Evolutionary conservation across 1,140 invertebrate genomes (phyloP).

Genomic region (fruit fly (Drosophila melanogaster)): DNA sequence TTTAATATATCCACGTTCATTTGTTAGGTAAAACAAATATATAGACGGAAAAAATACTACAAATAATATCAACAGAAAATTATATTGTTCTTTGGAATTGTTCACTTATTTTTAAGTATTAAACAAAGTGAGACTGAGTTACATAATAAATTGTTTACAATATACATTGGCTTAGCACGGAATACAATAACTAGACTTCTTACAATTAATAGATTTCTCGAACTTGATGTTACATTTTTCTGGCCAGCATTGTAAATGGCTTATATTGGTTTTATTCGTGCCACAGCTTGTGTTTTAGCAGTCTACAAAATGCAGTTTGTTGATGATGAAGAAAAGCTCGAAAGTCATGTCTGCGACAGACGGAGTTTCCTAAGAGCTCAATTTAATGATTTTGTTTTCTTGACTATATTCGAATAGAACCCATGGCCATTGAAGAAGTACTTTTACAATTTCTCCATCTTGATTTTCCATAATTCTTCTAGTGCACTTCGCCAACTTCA

Average conservation of each 20-base stretch:
- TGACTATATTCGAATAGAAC: background rate
- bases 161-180: too few species aligned
- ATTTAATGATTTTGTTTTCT: conserved; percentile 19
- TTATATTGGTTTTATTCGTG: conserved; percentile 5
- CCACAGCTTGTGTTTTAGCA: conserved; percentile 15
- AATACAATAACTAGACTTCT: too few species aligned
- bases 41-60: background rate
- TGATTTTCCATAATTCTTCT: conserved; percentile 2
- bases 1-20: conserved; percentile 46
- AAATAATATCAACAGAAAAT: background rate
- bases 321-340: background rate
- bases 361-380: background rate
- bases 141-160: too few species aligned
- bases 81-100: background rate
- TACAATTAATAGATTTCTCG: background rate
- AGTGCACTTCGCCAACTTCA: conserved; percentile 27
- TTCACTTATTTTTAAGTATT: background rate
- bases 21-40: conserved; percentile 20
- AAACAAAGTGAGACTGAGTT: too few species aligned
- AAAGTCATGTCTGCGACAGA: conserved; percentile 9
- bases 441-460: background rate
- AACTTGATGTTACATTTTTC: background rate
- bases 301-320: background rate
- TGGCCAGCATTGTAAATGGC: background rate
- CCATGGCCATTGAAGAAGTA: conserved; percentile 12